Conservation (phyloP, 2,113 vertebrate species). For the Protomyctophum bolini region DNA sequence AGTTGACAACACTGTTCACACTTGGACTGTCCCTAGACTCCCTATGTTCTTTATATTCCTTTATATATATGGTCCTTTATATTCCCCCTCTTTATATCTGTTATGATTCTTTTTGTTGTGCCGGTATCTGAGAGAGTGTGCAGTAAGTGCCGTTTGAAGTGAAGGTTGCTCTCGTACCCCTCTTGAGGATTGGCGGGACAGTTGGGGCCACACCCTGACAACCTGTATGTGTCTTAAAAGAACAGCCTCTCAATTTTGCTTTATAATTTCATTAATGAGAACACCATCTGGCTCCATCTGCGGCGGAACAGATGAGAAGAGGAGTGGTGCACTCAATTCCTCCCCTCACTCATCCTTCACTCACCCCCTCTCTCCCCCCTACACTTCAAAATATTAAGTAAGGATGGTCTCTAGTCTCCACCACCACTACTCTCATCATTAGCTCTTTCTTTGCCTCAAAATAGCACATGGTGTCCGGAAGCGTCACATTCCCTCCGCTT, state of each 20-base stretch:
- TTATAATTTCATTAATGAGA: constrained; percentile 62
- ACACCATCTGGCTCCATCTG: constrained; percentile 65
- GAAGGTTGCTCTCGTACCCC: neutral
- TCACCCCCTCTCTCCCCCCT: constrained; percentile 9
- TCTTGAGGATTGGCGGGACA: constrained; percentile 1
- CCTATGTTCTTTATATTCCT: too few species aligned
- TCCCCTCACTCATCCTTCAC: neutral
- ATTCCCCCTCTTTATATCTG: too few species aligned
- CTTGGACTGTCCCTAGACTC: too few species aligned
- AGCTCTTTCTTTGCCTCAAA: constrained; percentile 7
- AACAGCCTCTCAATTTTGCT: constrained; percentile 49
- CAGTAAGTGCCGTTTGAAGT: neutral
- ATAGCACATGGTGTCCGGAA: neutral
- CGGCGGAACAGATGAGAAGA: constrained; percentile 15
- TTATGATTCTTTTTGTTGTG: too few species aligned
- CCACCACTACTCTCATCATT: constrained; percentile 36
- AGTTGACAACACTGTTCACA: neutral
- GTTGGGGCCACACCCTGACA: constrained; percentile 26
- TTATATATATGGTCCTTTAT: too few species aligned
- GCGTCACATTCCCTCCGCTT: neutral
- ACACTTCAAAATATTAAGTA: constrained; percentile 46
- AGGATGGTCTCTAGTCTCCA: constrained; percentile 30
- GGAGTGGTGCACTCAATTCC: constrained; percentile 3
- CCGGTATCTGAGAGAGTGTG: too few species aligned
- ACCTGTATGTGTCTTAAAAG: constrained; percentile 46